Evolutionary conservation across 2,888 invertebrate species (phyloP).

Genomic region (Melinaea marsaeus): DNA sequence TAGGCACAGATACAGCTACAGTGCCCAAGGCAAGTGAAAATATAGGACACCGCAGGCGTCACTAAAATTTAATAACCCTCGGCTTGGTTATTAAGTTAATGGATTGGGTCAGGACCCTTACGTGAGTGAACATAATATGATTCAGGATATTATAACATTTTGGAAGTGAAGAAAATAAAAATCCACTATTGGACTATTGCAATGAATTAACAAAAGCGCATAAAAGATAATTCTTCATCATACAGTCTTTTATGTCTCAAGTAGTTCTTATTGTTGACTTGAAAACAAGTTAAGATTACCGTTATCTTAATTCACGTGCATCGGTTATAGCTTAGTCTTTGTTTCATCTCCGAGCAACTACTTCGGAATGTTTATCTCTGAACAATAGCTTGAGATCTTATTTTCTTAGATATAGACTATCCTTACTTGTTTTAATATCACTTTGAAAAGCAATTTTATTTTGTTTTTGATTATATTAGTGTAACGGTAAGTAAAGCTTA

Average conservation of each 20-base stretch:
- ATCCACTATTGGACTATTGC: not conserved
- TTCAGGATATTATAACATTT: too few relatives aligned
- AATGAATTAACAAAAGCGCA: not conserved
- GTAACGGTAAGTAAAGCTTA: too few relatives aligned
- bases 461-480: not conserved
- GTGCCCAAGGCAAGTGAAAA: slow-evolving; percentile 13
- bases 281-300: slow-evolving; percentile 1
- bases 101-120: slow-evolving; percentile 8
- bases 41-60: slow-evolving; percentile 36
- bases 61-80: slow-evolving; percentile 46
- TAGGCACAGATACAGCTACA: slow-evolving; percentile 11
- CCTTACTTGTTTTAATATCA: not conserved
- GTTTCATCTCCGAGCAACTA: not conserved
- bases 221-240: not conserved
- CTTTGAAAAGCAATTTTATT: not conserved
- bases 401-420: not conserved
- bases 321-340: slow-evolving; percentile 5
- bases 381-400: slow-evolving; percentile 1
- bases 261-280: too few relatives aligned
- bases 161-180: not conserved
- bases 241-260: not conserved
- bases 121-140: slow-evolving; percentile 3
- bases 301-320: not conserved
- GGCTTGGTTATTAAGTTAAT: slow-evolving; percentile 29
- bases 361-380: slow-evolving; percentile 1